Percentiles rank a stretch among this genome's conserved stretches.
These are phyloP conservation scores for Natator depressus DNA, from an alignment of 2,113 vertebrate species.

Conservation along the genomic window DNA sequence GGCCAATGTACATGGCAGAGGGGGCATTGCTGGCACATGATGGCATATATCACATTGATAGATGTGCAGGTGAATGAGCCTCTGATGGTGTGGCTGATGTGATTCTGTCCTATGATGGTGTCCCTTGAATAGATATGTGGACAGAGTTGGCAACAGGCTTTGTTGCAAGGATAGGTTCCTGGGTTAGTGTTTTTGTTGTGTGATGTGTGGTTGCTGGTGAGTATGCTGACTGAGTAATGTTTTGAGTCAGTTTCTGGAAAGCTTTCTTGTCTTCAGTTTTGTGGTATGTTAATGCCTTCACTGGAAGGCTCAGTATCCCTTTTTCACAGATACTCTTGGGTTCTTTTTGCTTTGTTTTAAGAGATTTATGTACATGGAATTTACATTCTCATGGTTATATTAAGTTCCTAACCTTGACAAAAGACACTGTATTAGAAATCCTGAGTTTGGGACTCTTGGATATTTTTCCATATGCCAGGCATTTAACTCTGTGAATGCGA, in stretches of 20 bases:
- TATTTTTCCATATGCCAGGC: conserved; percentile 14
- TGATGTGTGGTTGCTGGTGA: no score
- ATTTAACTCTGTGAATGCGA: conserved; percentile 14
- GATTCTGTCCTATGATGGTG: no score
- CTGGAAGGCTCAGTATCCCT: neutral
- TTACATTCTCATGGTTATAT: conserved; percentile 39
- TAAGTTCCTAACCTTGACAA: neutral
- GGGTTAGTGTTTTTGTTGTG: no score
- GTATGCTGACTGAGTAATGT: neutral
- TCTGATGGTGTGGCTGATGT: no score
- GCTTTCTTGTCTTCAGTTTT: conserved; percentile 7
- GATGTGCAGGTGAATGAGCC: no score
- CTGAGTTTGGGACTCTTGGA: conserved; percentile 17
- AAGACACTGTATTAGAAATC: conserved; percentile 37
- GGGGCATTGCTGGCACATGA: no score
- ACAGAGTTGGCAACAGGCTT: no score
- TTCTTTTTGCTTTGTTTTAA: conserved; percentile 40
- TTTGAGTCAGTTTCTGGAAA: conserved; percentile 24
- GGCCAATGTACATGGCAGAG: no score
- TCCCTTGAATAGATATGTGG: no score
- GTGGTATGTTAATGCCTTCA: neutral
- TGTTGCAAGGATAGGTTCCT: no score
- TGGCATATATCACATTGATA: no score
- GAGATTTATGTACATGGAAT: conserved; percentile 55
- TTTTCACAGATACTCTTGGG: conserved; percentile 29